These are phyloP conservation scores for Cyrtodaria siliqua DNA, from an alignment of 2,888 invertebrate genomes.

Conservation along the genomic window DNA sequence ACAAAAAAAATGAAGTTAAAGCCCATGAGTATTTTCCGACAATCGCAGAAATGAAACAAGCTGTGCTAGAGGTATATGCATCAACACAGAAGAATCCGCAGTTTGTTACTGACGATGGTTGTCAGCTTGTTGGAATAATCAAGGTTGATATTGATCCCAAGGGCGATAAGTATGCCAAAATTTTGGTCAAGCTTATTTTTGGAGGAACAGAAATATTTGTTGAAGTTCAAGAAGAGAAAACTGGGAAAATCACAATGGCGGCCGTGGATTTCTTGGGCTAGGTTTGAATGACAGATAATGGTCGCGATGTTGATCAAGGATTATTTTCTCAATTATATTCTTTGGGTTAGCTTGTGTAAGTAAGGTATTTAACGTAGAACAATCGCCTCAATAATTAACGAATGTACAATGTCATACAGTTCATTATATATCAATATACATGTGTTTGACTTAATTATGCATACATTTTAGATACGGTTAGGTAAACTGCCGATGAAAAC, in stretches of 20 bases:
- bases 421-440: no score
- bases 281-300: background rate
- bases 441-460: no score
- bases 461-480: no score
- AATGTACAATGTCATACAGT: no score
- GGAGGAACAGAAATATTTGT: conserved; percentile 50
- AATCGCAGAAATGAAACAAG: conserved; percentile 21
- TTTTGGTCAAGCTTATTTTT: conserved; percentile 44
- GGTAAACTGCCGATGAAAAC: no score
- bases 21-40: conserved; percentile 37
- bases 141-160: conserved; percentile 7
- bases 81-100: conserved; percentile 27
- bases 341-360: no score
- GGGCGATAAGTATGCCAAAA: conserved; percentile 33
- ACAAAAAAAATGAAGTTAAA: conserved; percentile 7
- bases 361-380: no score
- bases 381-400: no score
- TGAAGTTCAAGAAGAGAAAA: conserved; percentile 30
- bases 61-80: conserved; percentile 45
- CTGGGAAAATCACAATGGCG: conserved; percentile 11
- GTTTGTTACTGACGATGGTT: conserved; percentile 29
- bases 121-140: conserved; percentile 20
- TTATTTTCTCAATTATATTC: no score
- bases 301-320: no score
- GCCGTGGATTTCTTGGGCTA: conserved; percentile 42